Conservation (phyloP, 2,797 vertebrate genomes). For the Brachymystax lenok region DNA sequence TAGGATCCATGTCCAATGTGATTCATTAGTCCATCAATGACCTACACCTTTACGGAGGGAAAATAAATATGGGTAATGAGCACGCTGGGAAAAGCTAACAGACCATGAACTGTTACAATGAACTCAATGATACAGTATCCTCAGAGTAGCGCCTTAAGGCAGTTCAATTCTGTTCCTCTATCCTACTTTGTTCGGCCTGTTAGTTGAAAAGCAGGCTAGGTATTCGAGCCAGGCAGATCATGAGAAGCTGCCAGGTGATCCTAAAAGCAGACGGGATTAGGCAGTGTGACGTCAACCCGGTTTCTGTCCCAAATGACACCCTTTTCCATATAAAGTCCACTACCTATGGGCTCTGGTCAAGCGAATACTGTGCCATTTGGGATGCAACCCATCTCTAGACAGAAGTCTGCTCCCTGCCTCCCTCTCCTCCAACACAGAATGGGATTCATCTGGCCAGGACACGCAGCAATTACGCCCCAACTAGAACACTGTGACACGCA, state of each 20-base stretch:
- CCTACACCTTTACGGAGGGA: neutral
- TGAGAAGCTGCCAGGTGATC: slow-evolving; percentile 33
- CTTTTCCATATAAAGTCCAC: slow-evolving; percentile 18
- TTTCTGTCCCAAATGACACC: too few relatives aligned
- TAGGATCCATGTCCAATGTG: neutral
- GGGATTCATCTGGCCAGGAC: slow-evolving; percentile 41
- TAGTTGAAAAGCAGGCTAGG: neutral
- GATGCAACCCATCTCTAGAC: neutral
- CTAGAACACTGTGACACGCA: slow-evolving; percentile 36
- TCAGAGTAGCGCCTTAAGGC: neutral
- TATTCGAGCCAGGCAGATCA: slow-evolving; percentile 1
- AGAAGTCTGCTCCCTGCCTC: slow-evolving; percentile 20
- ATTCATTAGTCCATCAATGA: neutral
- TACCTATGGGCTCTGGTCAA: neutral
- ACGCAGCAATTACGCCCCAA: slow-evolving; percentile 49
- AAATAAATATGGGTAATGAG: neutral
- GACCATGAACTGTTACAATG: too few relatives aligned
- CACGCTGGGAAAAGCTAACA: neutral
- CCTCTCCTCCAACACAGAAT: slow-evolving; percentile 10
- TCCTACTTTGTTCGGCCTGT: neutral
- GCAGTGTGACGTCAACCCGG: slow-evolving; percentile 48
- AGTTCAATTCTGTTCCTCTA: slow-evolving; percentile 2
- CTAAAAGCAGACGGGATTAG: slow-evolving; percentile 48
- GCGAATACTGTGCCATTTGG: neutral
- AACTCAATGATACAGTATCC: neutral